Evolutionary conservation across 2,113 vertebrate genomes (phyloP), one percentile per base, ranked within the genome.

Genomic region (Alethe castanea): DNA sequence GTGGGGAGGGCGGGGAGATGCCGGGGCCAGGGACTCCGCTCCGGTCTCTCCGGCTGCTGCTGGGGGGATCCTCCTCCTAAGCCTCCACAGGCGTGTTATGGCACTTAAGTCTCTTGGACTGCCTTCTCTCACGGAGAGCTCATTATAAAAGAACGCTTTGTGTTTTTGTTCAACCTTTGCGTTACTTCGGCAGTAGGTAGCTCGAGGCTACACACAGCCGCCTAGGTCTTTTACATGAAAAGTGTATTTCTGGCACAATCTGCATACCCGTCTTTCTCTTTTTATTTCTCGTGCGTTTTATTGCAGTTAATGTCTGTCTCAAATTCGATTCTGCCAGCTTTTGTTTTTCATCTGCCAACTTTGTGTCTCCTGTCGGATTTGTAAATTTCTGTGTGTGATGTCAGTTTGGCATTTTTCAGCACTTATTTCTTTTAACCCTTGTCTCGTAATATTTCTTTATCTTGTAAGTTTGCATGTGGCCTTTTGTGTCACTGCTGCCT

Each of bases 21-120:
- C 35, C 2, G 11, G 3, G 2, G 56, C 3, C 15, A 0, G 61
- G 44, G 42, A 20, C 36, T 76, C 42, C 23, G 5, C 61, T 0
- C 5, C 33, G 33, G 23, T 11, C 53, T 0, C 31, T 14, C 12
- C 5, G 8, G 24, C 19, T 11, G 53, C 31, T 56, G 28, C 29
- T 5, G 16, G 22, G 2, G n/a, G n/a, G 66, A 26, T 36, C n/a
- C n/a, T n/a, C 9, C n/a, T 66, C 23, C 19, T 35, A 19, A 87
- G 62, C 50, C 10, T 47, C 65, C 59, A 0, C n/a, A 3, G 83
- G 5, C 17, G 57, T 16, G 52, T 44, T 35, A 2, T 5, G 31
- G n/a, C 15, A 4, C 61, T 50, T 50, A 6, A 11, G 7, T 38
- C 52, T 47, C 35, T 9, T 22, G 2, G 50, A 26, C 62, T 36